phyloP scores from a whole-genome alignment of 1,140 invertebrate species.

The Drosophila leontia region DNA sequence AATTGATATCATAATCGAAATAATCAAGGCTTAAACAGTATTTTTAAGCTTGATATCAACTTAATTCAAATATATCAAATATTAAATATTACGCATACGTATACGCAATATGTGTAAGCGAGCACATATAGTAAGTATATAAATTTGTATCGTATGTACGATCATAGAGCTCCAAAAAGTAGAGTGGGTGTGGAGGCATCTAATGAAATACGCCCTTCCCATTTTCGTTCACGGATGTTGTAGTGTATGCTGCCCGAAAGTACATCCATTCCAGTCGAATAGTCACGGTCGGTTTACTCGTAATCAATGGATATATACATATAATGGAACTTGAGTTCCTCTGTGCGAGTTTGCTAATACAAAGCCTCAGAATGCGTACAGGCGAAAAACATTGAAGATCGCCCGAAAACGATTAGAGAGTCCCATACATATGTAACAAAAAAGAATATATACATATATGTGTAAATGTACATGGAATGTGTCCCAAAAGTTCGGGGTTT shows the following conservation, averaged over 20 bases:
- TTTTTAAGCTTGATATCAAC: constrained; percentile 2
- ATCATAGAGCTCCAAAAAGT: constrained; percentile 36
- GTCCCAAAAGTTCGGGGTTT: constrained; percentile 11
- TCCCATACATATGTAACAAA: constrained; percentile 23
- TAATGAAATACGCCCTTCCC: constrained; percentile 52
- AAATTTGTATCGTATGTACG: constrained; percentile 4
- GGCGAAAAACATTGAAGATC: constrained; percentile 46
- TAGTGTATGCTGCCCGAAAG: constrained; percentile 49
- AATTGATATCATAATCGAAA: not conserved
- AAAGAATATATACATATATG: constrained; percentile 1
- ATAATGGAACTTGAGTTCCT: constrained; percentile 50
- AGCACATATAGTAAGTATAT: constrained; percentile 6
- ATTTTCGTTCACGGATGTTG: constrained; percentile 49
- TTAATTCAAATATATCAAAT: constrained; percentile 17
- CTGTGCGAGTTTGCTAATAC: constrained; percentile 41
- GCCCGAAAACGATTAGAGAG: constrained; percentile 27
- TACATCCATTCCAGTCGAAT: constrained; percentile 49
- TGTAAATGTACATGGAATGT: constrained; percentile 3
- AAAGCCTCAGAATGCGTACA: constrained; percentile 42
- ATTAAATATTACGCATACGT: constrained; percentile 21
- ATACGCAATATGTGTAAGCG: constrained; percentile 15
- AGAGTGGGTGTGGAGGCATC: constrained; percentile 47
- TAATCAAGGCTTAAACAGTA: not conserved
- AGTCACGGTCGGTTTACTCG: constrained; percentile 48
- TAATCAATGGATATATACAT: constrained; percentile 40